Base-by-base conservation (phyloP, 2,888 invertebrate species). In the Cataglyphis albicans region DNA sequence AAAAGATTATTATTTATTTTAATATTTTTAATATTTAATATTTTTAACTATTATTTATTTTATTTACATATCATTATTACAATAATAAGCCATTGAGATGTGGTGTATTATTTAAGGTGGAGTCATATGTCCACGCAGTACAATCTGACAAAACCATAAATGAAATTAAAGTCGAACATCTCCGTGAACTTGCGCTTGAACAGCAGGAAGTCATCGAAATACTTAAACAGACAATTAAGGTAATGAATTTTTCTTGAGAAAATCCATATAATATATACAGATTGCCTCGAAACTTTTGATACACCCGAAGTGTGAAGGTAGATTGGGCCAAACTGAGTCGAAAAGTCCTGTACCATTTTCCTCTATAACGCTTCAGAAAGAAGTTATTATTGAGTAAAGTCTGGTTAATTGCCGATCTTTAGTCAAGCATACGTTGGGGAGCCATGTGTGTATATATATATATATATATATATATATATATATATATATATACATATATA, bases 131-230 rank as follows among this genome's bases (percentile, higher is more conserved):
- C 84, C 73, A 81, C 44, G 83, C 83, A 44, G 87, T 89, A 74
- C 91, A 91, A 68, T 91, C 90, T 89, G 92, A 91, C 64, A 61
- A 70, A 75, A 74, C 81, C 41, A 85, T 86, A 83, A 87, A 90
- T 73, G 81, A 89, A 84, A 87, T 90, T 78, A 93, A 94, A 89
- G 90, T 93, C 84, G 93, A 93, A 70, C 91, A 92, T 25, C 93
- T 94, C 68, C 91, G 93, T 61, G 92, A 93, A 86, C 90, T 93
- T 57, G 91, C 93, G 63, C 87, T 92, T 63, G 93, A 93, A 81
- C 93, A 93, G 87, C 93, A 93, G 87, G 92, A 93, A 90, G 90
- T 92, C 87, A 94, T 94, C 87, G 93, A 93, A 81, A 90, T 91
- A 83, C 91, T 94, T 83, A 90, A 93, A 80, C 93, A 93, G 83